A percentile compares a stretch with the other conserved stretches of the same genome.
Evolutionary conservation across 2,888 invertebrate species (phyloP).

Genomic region (Andrena bucephala): DNA sequence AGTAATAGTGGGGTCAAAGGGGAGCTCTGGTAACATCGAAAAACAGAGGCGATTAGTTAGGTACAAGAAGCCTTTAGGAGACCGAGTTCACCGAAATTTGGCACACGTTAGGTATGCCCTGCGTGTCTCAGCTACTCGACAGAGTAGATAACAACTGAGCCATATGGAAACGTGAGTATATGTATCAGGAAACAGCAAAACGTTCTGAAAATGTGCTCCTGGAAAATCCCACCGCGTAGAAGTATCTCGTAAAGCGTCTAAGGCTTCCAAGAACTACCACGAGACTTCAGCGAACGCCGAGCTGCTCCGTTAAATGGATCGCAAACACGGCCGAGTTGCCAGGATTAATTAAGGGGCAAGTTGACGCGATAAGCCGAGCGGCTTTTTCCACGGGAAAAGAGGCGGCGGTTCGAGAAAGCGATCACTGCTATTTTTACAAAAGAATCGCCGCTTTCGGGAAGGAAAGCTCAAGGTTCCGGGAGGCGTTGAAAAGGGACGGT

Average conservation of each 20-base stretch:
- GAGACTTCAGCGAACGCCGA: constrained; percentile 12
- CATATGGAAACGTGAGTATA: too few species aligned
- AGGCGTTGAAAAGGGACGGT: constrained; percentile 53
- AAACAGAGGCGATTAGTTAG: too few species aligned
- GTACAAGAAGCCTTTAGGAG: too few species aligned
- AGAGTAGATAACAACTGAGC: too few species aligned
- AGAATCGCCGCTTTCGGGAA: constrained; percentile 29
- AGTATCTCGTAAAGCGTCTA: not conserved
- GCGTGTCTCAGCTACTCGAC: too few species aligned
- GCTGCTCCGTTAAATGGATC: constrained; percentile 34
- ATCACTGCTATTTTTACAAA: constrained; percentile 50
- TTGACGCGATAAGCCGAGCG: constrained; percentile 50
- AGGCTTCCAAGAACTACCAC: not conserved
- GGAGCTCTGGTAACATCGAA: not conserved
- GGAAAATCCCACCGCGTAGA: not conserved
- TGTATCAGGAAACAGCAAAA: too few species aligned
- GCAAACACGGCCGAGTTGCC: constrained; percentile 33
- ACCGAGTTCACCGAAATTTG: too few species aligned
- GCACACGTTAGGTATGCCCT: too few species aligned
- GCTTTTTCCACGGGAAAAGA: constrained; percentile 11
- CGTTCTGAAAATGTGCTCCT: not conserved
- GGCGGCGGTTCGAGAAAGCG: constrained; percentile 17
- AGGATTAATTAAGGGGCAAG: constrained; percentile 57
- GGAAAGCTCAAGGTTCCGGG: constrained; percentile 28
- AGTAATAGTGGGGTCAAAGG: not conserved